These are phyloP conservation scores for Notocelia uddmanniana DNA, from an alignment of 2,888 invertebrate genomes.

Conservation along the genomic window DNA sequence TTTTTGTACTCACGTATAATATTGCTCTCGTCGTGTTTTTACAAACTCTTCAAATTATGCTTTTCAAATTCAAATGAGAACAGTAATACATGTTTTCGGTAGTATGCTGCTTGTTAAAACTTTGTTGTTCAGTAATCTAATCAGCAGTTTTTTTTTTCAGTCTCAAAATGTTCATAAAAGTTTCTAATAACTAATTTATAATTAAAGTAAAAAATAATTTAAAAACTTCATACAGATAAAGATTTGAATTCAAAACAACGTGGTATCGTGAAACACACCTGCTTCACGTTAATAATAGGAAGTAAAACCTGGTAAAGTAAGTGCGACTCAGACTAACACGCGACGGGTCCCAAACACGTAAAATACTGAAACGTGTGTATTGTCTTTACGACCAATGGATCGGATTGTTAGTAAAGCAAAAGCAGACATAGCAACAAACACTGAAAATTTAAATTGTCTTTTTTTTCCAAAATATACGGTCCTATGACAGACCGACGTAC, in stretches of 20 bases:
- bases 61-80: constrained; percentile 58
- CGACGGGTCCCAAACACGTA: background rate
- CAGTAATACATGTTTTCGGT: constrained; percentile 51
- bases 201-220: background rate
- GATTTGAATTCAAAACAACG: background rate
- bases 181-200: background rate
- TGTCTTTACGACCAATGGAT: background rate
- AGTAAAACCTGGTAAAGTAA: background rate
- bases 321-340: background rate
- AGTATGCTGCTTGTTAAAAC: constrained; percentile 28
- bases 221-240: background rate
- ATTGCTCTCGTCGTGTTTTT: constrained; percentile 59
- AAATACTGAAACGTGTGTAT: background rate
- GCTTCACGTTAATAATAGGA: background rate
- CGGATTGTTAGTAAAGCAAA: background rate
- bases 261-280: background rate
- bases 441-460: background rate
- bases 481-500: background rate
- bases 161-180: constrained; percentile 6
- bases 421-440: background rate
- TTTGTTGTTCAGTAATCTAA: constrained; percentile 22
- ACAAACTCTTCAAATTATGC: constrained; percentile 37
- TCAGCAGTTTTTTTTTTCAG: constrained; percentile 2
- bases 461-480: background rate
- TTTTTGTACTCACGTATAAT: constrained; percentile 50